Percentiles rank a stretch among this genome's conserved stretches.
These are phyloP conservation scores for Agonopterix heracliana DNA, from an alignment of 2,888 invertebrate genomes.

Conservation along the genomic window DNA sequence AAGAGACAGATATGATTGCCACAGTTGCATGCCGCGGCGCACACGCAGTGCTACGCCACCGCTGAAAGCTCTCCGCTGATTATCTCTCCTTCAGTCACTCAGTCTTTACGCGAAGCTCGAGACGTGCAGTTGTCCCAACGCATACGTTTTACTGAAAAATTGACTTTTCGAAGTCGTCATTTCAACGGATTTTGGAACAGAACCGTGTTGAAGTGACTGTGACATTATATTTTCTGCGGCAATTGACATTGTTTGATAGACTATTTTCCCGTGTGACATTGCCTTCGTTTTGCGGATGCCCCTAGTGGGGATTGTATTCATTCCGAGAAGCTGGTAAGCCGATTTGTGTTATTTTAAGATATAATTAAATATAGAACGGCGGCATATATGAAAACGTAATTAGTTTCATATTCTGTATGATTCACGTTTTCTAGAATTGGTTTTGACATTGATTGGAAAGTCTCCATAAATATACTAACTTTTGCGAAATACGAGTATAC, in stretches of 20 bases:
- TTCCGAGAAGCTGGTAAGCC: constrained; percentile 60
- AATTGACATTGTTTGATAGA: constrained; percentile 27
- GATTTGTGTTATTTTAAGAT: constrained; percentile 67
- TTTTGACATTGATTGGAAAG: constrained; percentile 17
- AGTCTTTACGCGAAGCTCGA: constrained; percentile 52
- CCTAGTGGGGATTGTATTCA: constrained; percentile 38
- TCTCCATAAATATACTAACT: neutral
- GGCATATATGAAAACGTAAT: constrained; percentile 64
- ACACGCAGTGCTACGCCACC: constrained; percentile 38
- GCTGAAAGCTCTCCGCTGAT: constrained; percentile 55
- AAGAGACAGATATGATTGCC: constrained; percentile 29
- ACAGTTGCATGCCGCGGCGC: constrained; percentile 35
- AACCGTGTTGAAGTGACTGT: constrained; percentile 44
- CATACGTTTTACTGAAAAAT: constrained; percentile 23
- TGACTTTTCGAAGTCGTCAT: constrained; percentile 33
- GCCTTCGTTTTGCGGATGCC: constrained; percentile 32
- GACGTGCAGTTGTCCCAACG: constrained; percentile 31
- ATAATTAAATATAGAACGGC: constrained; percentile 70
- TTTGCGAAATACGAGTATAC: no score
- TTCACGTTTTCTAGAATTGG: constrained; percentile 49
- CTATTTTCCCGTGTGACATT: constrained; percentile 20
- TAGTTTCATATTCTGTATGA: constrained; percentile 56
- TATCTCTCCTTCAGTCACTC: constrained; percentile 34
- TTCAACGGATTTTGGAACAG: constrained; percentile 30
- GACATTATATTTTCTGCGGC: constrained; percentile 20